These are phyloP conservation scores for Alaudala cheleensis DNA, from an alignment of 2,113 vertebrate species.

Conservation along the genomic window DNA sequence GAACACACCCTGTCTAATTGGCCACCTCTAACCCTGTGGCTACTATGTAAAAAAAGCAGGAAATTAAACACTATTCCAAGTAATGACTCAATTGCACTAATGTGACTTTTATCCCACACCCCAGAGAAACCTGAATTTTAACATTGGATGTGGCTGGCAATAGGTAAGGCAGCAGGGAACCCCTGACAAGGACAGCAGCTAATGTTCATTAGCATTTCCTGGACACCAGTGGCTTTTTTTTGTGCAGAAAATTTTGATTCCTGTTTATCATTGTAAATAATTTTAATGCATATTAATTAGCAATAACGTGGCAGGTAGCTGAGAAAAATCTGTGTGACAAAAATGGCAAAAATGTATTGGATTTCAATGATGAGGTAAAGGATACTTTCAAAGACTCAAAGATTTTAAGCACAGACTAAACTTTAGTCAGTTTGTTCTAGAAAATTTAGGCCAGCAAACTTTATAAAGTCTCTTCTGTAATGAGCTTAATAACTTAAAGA, in stretches of 20 bases:
- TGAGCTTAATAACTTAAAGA: conserved; percentile 4
- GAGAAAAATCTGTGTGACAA: background rate
- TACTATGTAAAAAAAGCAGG: background rate
- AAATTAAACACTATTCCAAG: background rate
- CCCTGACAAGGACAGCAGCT: background rate
- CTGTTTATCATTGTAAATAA: background rate
- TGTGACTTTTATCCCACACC: background rate
- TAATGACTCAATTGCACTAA: background rate
- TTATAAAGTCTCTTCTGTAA: background rate
- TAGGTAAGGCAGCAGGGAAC: background rate
- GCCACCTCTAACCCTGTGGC: background rate
- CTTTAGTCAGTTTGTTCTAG: background rate
- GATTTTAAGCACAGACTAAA: background rate
- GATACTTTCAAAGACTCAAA: background rate
- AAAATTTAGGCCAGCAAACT: conserved; percentile 14
- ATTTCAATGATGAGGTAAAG: background rate
- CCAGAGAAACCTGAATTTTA: background rate
- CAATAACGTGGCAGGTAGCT: fast-evolving
- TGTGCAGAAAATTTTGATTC: background rate
- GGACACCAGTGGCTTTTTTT: background rate
- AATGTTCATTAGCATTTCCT: background rate
- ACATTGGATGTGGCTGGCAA: background rate
- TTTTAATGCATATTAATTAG: background rate
- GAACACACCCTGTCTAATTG: background rate
- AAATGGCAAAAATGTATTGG: background rate